Percentiles rank a stretch among this genome's conserved stretches.
Conservation (phyloP, 2,888 invertebrate species). For the Dendrolimus houi region DNA sequence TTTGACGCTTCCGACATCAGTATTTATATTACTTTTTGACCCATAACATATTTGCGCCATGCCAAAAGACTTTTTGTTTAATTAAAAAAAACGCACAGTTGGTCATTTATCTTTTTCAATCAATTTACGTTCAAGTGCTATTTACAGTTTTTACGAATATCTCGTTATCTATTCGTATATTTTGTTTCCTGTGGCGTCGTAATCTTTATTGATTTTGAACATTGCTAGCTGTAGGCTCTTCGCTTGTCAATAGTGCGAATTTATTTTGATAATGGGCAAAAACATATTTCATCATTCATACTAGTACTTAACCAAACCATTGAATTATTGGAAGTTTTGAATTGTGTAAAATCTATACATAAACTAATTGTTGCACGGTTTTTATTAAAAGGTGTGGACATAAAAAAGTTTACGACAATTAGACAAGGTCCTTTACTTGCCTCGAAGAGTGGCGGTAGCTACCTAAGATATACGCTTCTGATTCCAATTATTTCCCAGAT, state of each 20-base stretch:
- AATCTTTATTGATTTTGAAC: conserved; percentile 15
- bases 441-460: no score
- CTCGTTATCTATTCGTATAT: conserved; percentile 38
- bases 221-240: not conserved
- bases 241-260: not conserved
- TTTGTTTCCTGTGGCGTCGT: conserved; percentile 41
- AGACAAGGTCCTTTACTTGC: no score
- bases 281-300: conserved; percentile 1
- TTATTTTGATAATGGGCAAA: not conserved
- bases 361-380: not conserved
- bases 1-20: conserved; percentile 49
- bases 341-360: conserved; percentile 7
- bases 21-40: conserved; percentile 46
- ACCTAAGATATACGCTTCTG: no score
- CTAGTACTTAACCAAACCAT: conserved; percentile 3
- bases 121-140: conserved; percentile 31
- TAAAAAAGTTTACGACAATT: no score
- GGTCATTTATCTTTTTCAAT: conserved; percentile 45
- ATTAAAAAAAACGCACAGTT: conserved; percentile 36
- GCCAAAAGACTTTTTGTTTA: conserved; percentile 41
- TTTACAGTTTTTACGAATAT: conserved; percentile 47
- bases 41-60: conserved; percentile 39
- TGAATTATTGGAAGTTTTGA: not conserved
- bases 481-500: no score
- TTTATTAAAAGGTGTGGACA: no score